A percentile compares a stretch with the other conserved stretches of the same genome.
Evolutionary conservation across 2,797 vertebrate genomes (phyloP).

Genomic region (Bucorvus abyssinicus): DNA sequence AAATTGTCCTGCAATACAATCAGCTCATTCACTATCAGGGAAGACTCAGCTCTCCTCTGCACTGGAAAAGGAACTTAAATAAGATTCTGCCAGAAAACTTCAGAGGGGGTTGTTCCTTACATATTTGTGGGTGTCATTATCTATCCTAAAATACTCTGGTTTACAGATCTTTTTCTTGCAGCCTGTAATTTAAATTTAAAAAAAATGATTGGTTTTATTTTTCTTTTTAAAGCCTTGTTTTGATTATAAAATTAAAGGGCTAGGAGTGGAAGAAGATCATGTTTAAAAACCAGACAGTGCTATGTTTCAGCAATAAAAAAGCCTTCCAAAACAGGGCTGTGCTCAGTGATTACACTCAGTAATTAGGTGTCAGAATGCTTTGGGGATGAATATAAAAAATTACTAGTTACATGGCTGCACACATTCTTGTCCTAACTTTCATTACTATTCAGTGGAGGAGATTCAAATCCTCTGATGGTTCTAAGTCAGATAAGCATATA

Average conservation of each 20-base stretch:
- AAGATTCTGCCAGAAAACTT: background rate
- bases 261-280: background rate
- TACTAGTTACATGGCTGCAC: background rate
- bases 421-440: background rate
- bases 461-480: background rate
- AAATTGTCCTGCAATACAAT: background rate
- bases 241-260: conserved; percentile 16
- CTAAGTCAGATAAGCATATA: background rate
- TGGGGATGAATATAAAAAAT: background rate
- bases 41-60: background rate
- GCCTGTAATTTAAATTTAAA: conserved; percentile 6
- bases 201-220: background rate
- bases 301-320: background rate
- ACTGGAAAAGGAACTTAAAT: background rate
- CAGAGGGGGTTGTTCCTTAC: background rate
- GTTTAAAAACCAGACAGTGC: conserved; percentile 6
- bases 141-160: background rate
- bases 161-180: background rate
- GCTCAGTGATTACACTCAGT: background rate
- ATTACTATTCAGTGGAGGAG: background rate
- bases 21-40: background rate
- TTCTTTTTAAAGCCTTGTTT: background rate
- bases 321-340: conserved; percentile 4
- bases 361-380: conserved; percentile 7
- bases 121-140: background rate